A percentile compares a stretch with the other conserved stretches of the same genome.
These are phyloP conservation scores for Streptopelia turtur DNA, from an alignment of 2,797 vertebrate genomes.

Conservation along the genomic window DNA sequence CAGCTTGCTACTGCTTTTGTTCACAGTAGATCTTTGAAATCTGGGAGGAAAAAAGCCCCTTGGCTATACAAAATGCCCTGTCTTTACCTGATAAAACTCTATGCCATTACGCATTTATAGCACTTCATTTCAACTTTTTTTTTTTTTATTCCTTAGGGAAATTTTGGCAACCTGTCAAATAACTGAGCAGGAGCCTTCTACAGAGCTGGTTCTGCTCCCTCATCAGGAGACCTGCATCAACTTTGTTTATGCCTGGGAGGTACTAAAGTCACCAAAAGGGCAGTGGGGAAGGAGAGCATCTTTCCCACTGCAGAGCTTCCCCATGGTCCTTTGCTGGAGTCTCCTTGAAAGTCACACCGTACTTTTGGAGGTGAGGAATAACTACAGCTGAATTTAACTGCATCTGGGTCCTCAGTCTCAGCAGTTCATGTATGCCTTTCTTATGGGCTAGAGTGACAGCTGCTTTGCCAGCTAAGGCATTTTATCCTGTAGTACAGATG, in stretches of 20 bases:
- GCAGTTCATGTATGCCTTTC: background rate
- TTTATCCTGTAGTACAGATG: background rate
- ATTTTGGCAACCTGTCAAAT: constrained; percentile 4
- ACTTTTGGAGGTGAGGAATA: background rate
- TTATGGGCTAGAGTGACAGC: rapidly evolving
- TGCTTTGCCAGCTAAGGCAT: background rate
- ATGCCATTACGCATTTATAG: background rate
- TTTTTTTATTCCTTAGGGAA: constrained; percentile 28
- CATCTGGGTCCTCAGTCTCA: background rate
- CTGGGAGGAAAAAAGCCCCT: background rate
- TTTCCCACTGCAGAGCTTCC: background rate
- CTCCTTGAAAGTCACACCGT: background rate
- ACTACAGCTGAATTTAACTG: background rate
- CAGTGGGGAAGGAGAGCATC: background rate
- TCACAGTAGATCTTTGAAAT: constrained; percentile 33
- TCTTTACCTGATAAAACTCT: constrained; percentile 25
- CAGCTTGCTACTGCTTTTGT: constrained; percentile 31
- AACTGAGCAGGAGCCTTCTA: background rate
- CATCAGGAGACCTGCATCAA: background rate
- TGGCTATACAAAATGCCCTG: background rate
- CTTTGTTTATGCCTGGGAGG: background rate
- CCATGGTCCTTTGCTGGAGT: rapidly evolving
- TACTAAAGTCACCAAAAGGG: background rate
- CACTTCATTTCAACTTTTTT: constrained; percentile 13
- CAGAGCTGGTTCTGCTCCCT: background rate